phyloP scores from a whole-genome alignment of 2,888 invertebrate species.

The Odontocolon sp. region DNA sequence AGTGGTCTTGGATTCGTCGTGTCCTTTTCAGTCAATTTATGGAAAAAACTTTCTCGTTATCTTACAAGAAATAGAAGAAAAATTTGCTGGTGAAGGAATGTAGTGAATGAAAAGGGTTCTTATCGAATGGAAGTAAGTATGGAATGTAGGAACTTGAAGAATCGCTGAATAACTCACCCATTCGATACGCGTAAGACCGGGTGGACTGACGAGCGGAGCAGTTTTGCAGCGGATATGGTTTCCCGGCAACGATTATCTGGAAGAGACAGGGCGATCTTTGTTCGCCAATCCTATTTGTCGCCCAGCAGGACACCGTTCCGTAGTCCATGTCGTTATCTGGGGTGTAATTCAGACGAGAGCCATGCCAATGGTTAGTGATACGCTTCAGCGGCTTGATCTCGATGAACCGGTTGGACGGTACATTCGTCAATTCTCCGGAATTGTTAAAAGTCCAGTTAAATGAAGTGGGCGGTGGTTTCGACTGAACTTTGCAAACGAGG shows the following conservation, averaged over 20 bases:
- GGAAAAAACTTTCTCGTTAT: not conserved
- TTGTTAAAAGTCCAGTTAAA: constrained; percentile 97
- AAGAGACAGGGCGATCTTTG: constrained; percentile 93
- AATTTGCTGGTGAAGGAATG: not conserved
- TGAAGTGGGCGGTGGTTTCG: constrained; percentile 91
- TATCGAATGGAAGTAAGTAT: not conserved
- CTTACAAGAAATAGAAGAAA: not conserved
- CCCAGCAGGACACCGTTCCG: constrained; percentile 93
- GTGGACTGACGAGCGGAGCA: constrained; percentile 86
- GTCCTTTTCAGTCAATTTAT: constrained; percentile 64
- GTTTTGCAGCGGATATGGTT: constrained; percentile 93
- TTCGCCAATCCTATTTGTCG: constrained; percentile 90
- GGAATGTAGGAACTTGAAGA: not conserved
- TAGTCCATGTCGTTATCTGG: constrained; percentile 94
- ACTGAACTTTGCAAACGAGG: constrained; percentile 92
- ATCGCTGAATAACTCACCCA: constrained; percentile 69
- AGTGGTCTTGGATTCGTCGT: constrained; percentile 73
- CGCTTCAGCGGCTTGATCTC: constrained; percentile 74
- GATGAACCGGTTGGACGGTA: constrained; percentile 85
- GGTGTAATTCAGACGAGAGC: constrained; percentile 91
- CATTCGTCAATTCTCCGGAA: constrained; percentile 91
- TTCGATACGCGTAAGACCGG: constrained; percentile 75
- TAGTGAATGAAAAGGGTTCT: not conserved
- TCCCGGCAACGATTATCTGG: constrained; percentile 93
- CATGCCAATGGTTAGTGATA: constrained; percentile 83